phyloP scores from a whole-genome alignment of 2,113 vertebrate genomes.

The Nanger granti region DNA sequence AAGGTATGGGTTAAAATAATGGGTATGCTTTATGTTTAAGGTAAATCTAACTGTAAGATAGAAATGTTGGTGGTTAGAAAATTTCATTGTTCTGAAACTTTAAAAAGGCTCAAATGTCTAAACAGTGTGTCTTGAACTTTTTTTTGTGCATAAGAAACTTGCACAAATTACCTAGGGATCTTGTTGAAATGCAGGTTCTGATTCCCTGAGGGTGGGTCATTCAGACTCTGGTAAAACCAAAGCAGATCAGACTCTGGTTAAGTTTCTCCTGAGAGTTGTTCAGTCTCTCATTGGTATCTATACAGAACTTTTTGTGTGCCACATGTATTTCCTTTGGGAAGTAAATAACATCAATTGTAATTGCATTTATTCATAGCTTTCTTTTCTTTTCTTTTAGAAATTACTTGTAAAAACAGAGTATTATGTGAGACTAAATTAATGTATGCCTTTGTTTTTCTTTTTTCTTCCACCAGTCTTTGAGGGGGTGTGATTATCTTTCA shows the following conservation, averaged over 20 bases:
- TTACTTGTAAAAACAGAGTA: neutral
- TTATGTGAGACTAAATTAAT: neutral
- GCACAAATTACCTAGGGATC: neutral
- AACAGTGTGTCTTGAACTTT: neutral
- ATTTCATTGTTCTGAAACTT: neutral
- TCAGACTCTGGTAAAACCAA: neutral
- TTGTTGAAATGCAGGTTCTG: neutral
- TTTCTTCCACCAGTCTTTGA: neutral
- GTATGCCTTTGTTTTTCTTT: neutral
- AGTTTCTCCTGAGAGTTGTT: neutral
- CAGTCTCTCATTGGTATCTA: neutral
- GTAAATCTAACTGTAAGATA: neutral
- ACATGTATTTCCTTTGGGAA: neutral
- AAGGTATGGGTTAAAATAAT: neutral
- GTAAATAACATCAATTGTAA: neutral
- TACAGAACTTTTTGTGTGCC: neutral
- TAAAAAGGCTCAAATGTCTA: neutral
- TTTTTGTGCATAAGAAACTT: neutral
- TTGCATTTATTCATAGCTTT: neutral
- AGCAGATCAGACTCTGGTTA: neutral
- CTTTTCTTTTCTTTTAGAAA: neutral
- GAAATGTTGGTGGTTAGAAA: neutral
- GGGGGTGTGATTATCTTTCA: neutral
- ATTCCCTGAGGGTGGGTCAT: neutral
- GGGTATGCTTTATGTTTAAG: neutral